Conservation (phyloP, 2,888 invertebrate genomes). For the Amiota minor region DNA sequence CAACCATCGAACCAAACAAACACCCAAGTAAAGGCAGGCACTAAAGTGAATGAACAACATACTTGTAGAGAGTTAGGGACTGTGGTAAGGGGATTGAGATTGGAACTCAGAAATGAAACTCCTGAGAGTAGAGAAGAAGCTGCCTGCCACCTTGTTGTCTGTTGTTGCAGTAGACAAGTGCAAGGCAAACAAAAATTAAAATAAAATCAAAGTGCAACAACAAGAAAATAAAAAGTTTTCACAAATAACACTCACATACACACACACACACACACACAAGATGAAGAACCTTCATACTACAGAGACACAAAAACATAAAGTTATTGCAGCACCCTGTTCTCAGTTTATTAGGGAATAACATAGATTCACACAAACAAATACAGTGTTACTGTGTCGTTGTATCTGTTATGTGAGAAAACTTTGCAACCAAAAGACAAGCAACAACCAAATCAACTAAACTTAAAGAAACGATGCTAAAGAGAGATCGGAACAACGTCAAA, state of each 20-base stretch:
- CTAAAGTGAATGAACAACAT: neutral
- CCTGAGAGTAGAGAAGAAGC: neutral
- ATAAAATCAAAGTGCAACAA: slow-evolving; percentile 30
- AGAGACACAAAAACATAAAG: neutral
- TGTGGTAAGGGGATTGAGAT: neutral
- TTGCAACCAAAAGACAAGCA: neutral
- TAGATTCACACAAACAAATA: neutral
- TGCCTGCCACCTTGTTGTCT: neutral
- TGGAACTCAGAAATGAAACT: neutral
- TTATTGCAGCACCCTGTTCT: neutral
- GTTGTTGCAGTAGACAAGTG: slow-evolving; percentile 38
- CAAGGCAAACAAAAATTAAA: slow-evolving; percentile 52
- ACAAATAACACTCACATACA: slow-evolving; percentile 3
- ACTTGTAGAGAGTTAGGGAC: neutral
- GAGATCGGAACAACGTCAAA: neutral
- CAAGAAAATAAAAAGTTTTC: slow-evolving; percentile 14
- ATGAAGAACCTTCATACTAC: neutral
- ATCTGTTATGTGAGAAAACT: neutral
- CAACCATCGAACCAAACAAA: neutral
- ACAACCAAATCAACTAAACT: neutral
- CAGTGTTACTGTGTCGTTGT: neutral
- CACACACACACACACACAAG: neutral
- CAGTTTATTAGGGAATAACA: slow-evolving; percentile 22
- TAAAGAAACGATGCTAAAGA: neutral
- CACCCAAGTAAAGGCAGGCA: neutral